phyloP scores from a whole-genome alignment of 1,140 invertebrate species.

The Goniozus legneri region DNA sequence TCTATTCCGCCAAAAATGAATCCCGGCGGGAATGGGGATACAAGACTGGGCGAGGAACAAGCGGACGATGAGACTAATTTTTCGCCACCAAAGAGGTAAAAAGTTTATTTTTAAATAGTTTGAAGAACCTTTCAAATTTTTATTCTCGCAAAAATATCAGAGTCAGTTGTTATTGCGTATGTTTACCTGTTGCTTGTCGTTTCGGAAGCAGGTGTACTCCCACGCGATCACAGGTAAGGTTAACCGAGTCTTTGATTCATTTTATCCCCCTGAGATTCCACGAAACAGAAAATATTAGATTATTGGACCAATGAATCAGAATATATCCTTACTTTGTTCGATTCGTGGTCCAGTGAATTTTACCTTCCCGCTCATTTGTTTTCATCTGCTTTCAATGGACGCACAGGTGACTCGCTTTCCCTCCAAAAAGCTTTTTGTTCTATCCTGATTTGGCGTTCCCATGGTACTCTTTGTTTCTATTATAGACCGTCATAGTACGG shows the following conservation, averaged over 20 bases:
- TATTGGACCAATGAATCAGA: too few species aligned
- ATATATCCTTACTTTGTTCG: background rate
- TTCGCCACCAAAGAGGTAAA: slow-evolving; percentile 27
- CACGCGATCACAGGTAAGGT: background rate
- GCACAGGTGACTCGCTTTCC: too few species aligned
- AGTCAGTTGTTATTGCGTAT: background rate
- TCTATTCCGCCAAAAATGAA: slow-evolving; percentile 31
- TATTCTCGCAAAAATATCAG: background rate
- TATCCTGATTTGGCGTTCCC: too few species aligned
- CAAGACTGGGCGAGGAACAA: slow-evolving; percentile 11
- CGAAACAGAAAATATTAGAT: background rate
- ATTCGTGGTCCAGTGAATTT: background rate
- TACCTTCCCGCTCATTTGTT: background rate
- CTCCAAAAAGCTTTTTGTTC: too few species aligned
- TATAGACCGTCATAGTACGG: too few species aligned
- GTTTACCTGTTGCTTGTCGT: background rate
- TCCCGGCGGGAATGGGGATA: slow-evolving; percentile 18
- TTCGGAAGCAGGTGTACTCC: background rate
- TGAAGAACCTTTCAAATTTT: too few species aligned
- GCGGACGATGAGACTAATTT: slow-evolving; percentile 18
- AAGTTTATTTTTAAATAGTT: background rate
- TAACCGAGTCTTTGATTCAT: background rate
- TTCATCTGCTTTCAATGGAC: background rate
- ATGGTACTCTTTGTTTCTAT: too few species aligned
- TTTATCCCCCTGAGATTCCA: background rate